These are phyloP conservation scores for Zoroaster sp. DNA, from an alignment of 53 echinoderm and acorn worm genomes.

Conservation along the genomic window DNA sequence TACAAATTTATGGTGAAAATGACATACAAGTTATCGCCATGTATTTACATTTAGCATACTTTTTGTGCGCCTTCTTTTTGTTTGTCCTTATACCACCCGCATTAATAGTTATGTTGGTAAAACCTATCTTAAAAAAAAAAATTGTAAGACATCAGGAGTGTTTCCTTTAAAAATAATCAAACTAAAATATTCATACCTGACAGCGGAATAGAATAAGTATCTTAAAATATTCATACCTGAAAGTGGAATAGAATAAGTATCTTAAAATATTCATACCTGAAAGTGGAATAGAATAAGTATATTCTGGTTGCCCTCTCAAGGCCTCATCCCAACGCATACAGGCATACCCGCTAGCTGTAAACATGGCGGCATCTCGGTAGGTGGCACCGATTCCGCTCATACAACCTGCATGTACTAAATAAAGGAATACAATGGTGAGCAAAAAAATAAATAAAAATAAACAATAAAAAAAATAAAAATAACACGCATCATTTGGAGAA, in stretches of 20 bases:
- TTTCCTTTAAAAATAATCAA: not conserved
- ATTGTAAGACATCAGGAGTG: no score
- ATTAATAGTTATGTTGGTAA: no score
- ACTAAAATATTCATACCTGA: conserved; percentile 21
- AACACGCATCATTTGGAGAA: not conserved
- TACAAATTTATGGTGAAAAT: no score
- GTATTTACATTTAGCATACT: no score
- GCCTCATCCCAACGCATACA: conserved; percentile 60
- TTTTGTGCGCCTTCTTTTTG: no score
- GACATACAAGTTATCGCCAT: no score
- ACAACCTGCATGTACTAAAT: conserved; percentile 71
- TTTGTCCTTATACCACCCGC: no score
- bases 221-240: conserved; percentile 19
- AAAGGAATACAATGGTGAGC: not conserved
- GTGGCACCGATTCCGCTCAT: conserved; percentile 70
- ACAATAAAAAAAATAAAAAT: not conserved
- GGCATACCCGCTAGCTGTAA: conserved; percentile 53
- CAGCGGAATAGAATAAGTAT: not conserved
- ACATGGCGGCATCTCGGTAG: conserved; percentile 74
- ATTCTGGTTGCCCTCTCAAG: conserved; percentile 22
- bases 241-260: not conserved
- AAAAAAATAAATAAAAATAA: not conserved
- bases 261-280: conserved; percentile 20
- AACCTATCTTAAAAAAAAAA: no score
- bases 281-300: not conserved